Conservation (phyloP, 2,113 vertebrate species). For the Ahaetulla prasina region DNA sequence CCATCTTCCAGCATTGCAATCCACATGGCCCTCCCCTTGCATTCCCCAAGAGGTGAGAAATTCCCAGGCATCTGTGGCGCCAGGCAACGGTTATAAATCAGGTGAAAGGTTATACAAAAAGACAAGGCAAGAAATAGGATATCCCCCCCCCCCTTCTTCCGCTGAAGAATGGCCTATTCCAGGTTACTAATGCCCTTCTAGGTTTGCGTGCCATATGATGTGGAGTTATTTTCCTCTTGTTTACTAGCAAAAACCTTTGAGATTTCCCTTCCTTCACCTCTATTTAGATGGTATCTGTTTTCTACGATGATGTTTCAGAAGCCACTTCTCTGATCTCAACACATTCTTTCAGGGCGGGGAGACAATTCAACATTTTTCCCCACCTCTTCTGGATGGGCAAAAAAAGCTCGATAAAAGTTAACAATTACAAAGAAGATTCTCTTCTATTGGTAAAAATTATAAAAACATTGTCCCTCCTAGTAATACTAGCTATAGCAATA, state of each 20-base stretch:
- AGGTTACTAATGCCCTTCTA: background rate
- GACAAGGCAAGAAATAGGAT: too few species aligned
- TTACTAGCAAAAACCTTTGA: background rate
- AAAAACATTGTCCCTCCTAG: background rate
- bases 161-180: background rate
- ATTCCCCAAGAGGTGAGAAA: too few species aligned
- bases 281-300: background rate
- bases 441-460: background rate
- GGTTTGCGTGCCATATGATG: background rate
- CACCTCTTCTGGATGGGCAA: background rate
- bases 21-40: too few species aligned
- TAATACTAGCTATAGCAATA: too few species aligned
- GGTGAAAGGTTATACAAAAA: too few species aligned
- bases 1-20: too few species aligned
- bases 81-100: too few species aligned
- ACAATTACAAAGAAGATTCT: background rate
- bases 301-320: background rate
- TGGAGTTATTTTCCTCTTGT: background rate
- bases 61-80: too few species aligned
- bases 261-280: too few species aligned
- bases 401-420: background rate
- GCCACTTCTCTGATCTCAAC: background rate
- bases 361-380: background rate
- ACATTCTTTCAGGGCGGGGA: background rate
- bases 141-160: too few species aligned